phyloP scores from a whole-genome alignment of 53 echinoderm and acorn worm species.

The Temnopleurus reevesii region DNA sequence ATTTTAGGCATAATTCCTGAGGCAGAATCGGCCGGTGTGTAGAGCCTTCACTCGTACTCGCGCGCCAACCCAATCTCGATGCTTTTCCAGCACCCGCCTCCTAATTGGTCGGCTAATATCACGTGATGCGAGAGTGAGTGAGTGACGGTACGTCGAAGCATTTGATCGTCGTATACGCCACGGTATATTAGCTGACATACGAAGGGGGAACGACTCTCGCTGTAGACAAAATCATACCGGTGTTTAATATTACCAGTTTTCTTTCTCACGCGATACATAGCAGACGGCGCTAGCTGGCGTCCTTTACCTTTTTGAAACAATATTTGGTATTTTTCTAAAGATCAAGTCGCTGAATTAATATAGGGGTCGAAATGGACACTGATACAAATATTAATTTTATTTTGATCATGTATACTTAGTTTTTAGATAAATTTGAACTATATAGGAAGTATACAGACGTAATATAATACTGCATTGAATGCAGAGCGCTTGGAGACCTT shows the following conservation, averaged over 20 bases:
- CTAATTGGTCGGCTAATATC: neutral
- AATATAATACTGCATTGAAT: too few relatives aligned
- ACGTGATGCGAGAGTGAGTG: conserved; percentile 19
- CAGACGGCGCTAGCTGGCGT: neutral
- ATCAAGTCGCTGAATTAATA: too few relatives aligned
- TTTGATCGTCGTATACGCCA: conserved; percentile 21
- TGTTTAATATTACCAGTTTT: neutral
- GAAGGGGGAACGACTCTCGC: conserved; percentile 16
- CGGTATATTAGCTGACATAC: conserved; percentile 30
- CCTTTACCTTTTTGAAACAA: neutral
- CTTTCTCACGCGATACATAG: conserved; percentile 13
- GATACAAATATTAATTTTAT: too few relatives aligned
- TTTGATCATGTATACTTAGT: too few relatives aligned
- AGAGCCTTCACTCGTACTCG: conserved; percentile 35
- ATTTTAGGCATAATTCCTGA: neutral
- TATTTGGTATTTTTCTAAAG: too few relatives aligned
- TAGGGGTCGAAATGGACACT: too few relatives aligned
- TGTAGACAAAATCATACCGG: neutral
- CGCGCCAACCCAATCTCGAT: conserved; percentile 33
- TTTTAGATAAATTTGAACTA: too few relatives aligned
- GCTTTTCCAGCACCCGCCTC: neutral
- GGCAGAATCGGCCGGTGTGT: neutral
- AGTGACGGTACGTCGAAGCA: neutral
- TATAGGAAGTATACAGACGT: too few relatives aligned
- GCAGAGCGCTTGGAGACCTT: too few relatives aligned